Conservation (phyloP, 2,888 invertebrate species). For the Caenorhabditis angaria region DNA sequence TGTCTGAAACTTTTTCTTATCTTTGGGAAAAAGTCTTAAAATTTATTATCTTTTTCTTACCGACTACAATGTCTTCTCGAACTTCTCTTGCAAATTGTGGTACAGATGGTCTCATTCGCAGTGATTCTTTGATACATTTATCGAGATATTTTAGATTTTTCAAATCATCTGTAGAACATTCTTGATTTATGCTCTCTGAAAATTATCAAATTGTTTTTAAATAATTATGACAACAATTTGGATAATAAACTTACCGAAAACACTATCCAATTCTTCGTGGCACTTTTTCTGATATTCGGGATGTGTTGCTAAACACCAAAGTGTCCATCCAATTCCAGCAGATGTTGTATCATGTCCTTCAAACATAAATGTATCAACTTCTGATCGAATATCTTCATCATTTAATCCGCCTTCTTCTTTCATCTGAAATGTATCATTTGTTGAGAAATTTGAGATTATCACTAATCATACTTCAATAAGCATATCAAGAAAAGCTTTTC, state of each 20-base stretch:
- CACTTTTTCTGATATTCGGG: conserved; percentile 72
- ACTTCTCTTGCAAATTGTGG: conserved; percentile 49
- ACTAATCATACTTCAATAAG: conserved; percentile 58
- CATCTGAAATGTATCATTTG: conserved; percentile 66
- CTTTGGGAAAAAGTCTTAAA: no score
- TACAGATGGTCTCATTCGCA: conserved; percentile 52
- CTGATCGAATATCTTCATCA: conserved; percentile 73
- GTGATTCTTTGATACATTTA: conserved; percentile 67
- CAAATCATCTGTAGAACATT: conserved; percentile 71
- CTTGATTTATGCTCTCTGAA: conserved; percentile 40
- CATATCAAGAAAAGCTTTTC: conserved; percentile 74
- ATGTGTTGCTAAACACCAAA: conserved; percentile 73
- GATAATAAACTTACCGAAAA: conserved; percentile 47
- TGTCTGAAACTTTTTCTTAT: no score
- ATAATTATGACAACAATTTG: background rate
- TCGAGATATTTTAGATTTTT: conserved; percentile 67
- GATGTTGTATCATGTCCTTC: conserved; percentile 75
- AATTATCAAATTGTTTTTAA: background rate
- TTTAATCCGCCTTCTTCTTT: conserved; percentile 72
- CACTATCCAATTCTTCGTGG: conserved; percentile 45
- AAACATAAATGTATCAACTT: conserved; percentile 75
- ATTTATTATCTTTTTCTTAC: no score
- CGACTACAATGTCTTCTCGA: conserved; percentile 47
- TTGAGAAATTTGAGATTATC: background rate
- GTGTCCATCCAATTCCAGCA: conserved; percentile 73